A percentile compares a stretch with the other conserved stretches of the same genome.
Evolutionary conservation across 2,888 invertebrate species (phyloP).

Genomic region (Cantharis rufa): DNA sequence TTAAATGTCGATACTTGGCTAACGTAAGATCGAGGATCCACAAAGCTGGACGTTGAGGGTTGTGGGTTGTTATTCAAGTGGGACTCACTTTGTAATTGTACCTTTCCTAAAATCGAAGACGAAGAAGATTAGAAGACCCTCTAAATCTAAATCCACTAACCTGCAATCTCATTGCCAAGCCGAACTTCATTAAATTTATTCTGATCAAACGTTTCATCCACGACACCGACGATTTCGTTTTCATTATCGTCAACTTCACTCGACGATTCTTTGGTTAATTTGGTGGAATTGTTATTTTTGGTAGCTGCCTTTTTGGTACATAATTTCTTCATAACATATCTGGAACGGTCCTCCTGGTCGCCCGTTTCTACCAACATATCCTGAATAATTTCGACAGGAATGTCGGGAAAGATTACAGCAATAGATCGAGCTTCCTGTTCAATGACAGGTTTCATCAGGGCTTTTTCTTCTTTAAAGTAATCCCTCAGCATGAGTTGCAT

Average conservation of each 20-base stretch:
- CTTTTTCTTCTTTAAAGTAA: neutral
- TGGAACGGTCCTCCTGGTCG: neutral
- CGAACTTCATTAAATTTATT: neutral
- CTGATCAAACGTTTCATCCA: neutral
- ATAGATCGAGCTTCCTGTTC: neutral
- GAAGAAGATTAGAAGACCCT: too few species aligned
- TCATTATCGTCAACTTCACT: too few species aligned
- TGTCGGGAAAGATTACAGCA: neutral
- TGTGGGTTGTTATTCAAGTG: neutral
- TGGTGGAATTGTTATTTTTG: neutral
- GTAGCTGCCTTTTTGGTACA: neutral
- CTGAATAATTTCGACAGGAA: neutral
- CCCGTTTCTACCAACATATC: neutral
- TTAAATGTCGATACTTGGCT: neutral
- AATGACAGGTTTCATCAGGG: neutral
- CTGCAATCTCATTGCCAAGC: neutral
- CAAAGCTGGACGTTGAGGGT: neutral
- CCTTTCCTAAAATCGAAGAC: too few species aligned
- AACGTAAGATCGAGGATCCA: neutral
- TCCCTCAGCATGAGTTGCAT: neutral
- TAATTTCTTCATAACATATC: neutral
- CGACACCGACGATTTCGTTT: too few species aligned
- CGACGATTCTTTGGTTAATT: too few species aligned
- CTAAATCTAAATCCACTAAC: neutral
- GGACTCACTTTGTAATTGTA: too few species aligned